Evolutionary conservation across 2,113 vertebrate genomes (phyloP), one percentile per base, ranked within the genome.

Genomic region (Cololabis saira): DNA sequence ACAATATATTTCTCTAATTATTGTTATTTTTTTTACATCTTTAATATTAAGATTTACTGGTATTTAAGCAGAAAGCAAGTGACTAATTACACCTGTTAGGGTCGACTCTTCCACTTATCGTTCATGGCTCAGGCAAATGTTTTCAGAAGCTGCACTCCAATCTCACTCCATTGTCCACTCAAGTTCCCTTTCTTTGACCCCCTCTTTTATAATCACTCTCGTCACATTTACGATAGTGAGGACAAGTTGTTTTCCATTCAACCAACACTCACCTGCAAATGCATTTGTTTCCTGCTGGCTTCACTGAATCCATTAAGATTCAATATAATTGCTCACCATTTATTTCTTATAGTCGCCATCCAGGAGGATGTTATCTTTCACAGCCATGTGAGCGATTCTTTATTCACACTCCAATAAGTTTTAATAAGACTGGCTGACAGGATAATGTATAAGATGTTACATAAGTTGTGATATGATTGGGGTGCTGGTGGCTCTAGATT

Each of bases 381-480:
- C 77, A 71, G 79, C 61, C 77, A 85, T 57, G 50, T 45, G 58
- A 72, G 56, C 30, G 61, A 66, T 74, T 71, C 65, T 71, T 78
- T 76, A 86, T 75, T 76, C 85, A 74, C 74, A 75, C 16, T 52
- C 48, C 76, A 77, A 77, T 83, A 80, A 76, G 67, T 45, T 53
- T 22, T 76, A 86, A 90, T 76, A 54, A 44, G 77, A 89, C 80
- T 75, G 73, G 63, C 75, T 19, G 61, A 59, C 44, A 71, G 50
- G 51, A 83, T 87, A 83, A 85, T 77, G 45, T 41, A 82, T 86
- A 85, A 76, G 69, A 19, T 58, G 69, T 52, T 59, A 70, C 85
- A 83, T 61, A 74, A 78, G 67, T 66, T 77, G 52, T 75, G 87
- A 82, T 81, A 51, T 55, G 52, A 76, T 80, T 49, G 41, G 71